Evolutionary conservation across 2,888 invertebrate species (phyloP), one percentile per base, ranked within the genome.

Genomic region (Cheilosia pagana): DNA sequence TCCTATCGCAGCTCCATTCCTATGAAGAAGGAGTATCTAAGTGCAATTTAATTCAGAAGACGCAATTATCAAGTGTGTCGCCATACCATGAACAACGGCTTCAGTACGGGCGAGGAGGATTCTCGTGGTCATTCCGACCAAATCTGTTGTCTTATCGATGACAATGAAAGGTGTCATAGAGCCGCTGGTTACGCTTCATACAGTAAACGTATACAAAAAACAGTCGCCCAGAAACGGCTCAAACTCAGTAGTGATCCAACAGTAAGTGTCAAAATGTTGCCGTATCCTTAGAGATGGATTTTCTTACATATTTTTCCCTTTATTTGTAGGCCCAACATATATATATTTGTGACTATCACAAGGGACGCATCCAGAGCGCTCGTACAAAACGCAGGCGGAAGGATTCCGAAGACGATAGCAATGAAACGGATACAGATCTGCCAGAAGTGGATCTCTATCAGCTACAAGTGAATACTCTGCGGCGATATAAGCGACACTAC

Each of bases 331-430:
- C 97, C 45, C 95, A 96, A 88, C 98, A 99, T 91, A 97, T 96
- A 88, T 98, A 99, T 91, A 99, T 99, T 89, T 99, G 99, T 92
- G 99, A 99, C 91, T 95, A 96, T 90, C 99, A 99, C 92, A 99
- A 99, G 92, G 95, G 96, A 91, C 96, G 98, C 90, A 99, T 99
- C 88, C 98, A 98, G 91, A 97, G 96, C 91, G 97, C 98, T n/a
- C 94, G 98, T 88, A 96, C 96, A 16, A 98, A 98, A 91, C 95
- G 98, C 81, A 94, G 97, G 88, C 95, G 97, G 86, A 97, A 98
- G 91, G 98, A 98, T 91, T 98, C 98, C 0, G 98, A 97, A 89
- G 98, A 98, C 89, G 98, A 98, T 89, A 97, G 97, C 87, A 97
- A 97, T 89, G 98, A 98, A 90, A 96, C 96, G n/a, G 98, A 98